A percentile compares a stretch with the other conserved stretches of the same genome.
Conservation (phyloP, 2,113 vertebrate genomes). For the Ceyx margarethae region DNA sequence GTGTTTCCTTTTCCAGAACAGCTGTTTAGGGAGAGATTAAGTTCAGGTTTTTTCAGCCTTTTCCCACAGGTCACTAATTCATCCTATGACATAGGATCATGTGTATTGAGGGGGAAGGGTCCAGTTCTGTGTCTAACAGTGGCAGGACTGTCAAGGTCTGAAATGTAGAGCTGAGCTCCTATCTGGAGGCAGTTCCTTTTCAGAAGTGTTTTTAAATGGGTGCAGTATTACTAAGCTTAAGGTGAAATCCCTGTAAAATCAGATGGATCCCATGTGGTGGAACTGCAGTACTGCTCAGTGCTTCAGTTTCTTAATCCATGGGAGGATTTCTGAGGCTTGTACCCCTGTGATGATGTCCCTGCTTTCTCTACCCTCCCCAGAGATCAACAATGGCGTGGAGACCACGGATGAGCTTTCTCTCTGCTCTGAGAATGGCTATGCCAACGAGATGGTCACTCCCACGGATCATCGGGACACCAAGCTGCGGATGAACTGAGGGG, state of each 20-base stretch:
- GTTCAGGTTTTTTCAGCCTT: neutral
- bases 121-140: neutral
- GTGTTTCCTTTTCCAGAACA: neutral
- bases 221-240: fast-evolving
- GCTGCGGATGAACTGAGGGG: conserved; percentile 45
- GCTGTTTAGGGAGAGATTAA: neutral
- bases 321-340: neutral
- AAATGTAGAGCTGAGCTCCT: neutral
- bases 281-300: fast-evolving
- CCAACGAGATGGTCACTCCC: conserved; percentile 69
- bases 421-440: conserved; percentile 82
- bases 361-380: conserved; percentile 66
- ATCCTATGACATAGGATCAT: neutral
- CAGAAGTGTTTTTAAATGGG: neutral
- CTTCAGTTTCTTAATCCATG: neutral
- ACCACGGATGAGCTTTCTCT: conserved; percentile 85
- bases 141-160: neutral
- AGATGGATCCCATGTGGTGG: fast-evolving
- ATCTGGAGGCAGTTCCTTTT: neutral
- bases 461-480: conserved; percentile 39
- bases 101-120: too few species aligned
- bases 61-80: neutral
- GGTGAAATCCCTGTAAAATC: neutral
- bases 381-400: conserved; percentile 85
- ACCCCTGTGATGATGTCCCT: fast-evolving